These are phyloP conservation scores for Monochamus alternatus DNA, from an alignment of 2,888 invertebrate genomes.

Conservation along the genomic window DNA sequence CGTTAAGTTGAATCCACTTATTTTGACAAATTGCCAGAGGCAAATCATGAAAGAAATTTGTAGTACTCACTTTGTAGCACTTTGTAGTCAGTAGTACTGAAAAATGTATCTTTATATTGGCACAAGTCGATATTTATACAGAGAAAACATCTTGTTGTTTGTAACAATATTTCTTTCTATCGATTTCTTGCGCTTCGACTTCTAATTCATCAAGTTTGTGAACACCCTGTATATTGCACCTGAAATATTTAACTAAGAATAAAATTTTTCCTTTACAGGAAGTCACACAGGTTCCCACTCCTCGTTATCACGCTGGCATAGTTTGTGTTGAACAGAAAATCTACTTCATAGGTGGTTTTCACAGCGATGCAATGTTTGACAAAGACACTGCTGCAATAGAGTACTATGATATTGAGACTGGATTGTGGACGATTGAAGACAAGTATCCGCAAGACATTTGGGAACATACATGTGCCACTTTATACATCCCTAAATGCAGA, in stretches of 20 bases:
- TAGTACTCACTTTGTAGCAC: too few relatives aligned
- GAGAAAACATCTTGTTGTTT: too few relatives aligned
- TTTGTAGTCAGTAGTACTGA: too few relatives aligned
- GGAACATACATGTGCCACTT: slow-evolving; percentile 80
- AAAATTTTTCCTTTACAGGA: slow-evolving; percentile 58
- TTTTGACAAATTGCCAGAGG: too few relatives aligned
- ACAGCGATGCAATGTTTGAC: slow-evolving; percentile 79
- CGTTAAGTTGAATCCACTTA: too few relatives aligned
- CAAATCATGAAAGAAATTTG: too few relatives aligned
- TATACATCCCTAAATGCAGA: slow-evolving; percentile 77
- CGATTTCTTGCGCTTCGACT: too few relatives aligned
- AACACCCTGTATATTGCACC: neutral
- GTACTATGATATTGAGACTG: slow-evolving; percentile 77
- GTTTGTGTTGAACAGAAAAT: slow-evolving; percentile 76
- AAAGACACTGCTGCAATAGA: slow-evolving; percentile 79
- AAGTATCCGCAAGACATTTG: slow-evolving; percentile 80
- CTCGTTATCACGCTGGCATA: slow-evolving; percentile 80
- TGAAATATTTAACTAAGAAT: neutral
- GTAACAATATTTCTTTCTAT: too few relatives aligned
- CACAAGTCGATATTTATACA: too few relatives aligned
- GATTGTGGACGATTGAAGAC: slow-evolving; percentile 77
- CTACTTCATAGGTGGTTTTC: slow-evolving; percentile 81
- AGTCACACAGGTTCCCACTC: slow-evolving; percentile 77
- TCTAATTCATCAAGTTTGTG: too few relatives aligned
- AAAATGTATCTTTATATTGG: too few relatives aligned